Evolutionary conservation across 2,797 vertebrate species (phyloP), one percentile per base, ranked within the genome.

Genomic region (Microcaecilia unicolor): DNA sequence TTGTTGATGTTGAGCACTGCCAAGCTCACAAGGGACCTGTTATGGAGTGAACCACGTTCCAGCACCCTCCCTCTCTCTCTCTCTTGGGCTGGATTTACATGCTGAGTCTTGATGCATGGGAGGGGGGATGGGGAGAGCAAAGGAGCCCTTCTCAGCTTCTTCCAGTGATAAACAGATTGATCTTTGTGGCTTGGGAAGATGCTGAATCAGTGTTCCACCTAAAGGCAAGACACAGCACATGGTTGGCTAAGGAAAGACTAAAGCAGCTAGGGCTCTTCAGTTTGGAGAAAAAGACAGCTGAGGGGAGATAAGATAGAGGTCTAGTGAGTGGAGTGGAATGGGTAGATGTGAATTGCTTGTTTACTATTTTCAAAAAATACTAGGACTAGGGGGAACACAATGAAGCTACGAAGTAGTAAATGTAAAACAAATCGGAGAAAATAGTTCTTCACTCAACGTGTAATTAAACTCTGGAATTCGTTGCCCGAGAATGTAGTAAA

Each of bases 141-240:
- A 32, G 36, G 51, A 37, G 55, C 58, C 71, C 56, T 58, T 62
- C n/a, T n/a, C n/a, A n/a, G n/a, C 56, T 58, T 62, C n/a, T n/a
- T n/a, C n/a, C n/a, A n/a, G n/a, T 69, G 63, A 65, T 55, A 33
- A 65, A 50, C 55, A 24, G 59, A 63, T 60, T 50, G 55, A 48
- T 60, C 62, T 22, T 28, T 64, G 62, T 0, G 56, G 58, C 54
- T 69, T 67, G 39, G 44, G 62, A 14, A 60, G 56, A 23, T 67
- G 61, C 65, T 71, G 65, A 73, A 67, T 69, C 67, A 69, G 62
- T 63, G 52, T 64, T 73, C 64, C 64, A 66, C 48, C 65, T 43
- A 52, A 61, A 60, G 56, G 54, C 52, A 41, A 52, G 44, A 50
- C 51, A 28, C 3, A 15, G 20, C 15, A 9, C n/a, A 16, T 44